These are phyloP conservation scores for Eciton burchellii DNA, from an alignment of 1,140 invertebrate species.

Conservation along the genomic window DNA sequence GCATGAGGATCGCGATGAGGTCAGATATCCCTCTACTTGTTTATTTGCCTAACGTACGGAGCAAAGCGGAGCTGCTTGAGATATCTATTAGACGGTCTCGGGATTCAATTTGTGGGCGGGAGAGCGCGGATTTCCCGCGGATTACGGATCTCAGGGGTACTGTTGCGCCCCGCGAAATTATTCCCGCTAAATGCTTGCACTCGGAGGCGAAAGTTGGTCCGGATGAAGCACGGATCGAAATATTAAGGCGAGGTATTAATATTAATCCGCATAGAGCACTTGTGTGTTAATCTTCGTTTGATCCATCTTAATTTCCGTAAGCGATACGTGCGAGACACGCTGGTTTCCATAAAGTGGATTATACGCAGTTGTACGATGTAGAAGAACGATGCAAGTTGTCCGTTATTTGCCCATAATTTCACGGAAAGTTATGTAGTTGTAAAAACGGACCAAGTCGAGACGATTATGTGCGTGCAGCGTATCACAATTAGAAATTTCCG, in stretches of 20 bases:
- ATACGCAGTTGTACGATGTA: not conserved
- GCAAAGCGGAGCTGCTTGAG: constrained; percentile 9
- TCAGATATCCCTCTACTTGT: constrained; percentile 38
- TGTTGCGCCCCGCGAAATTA: constrained; percentile 20
- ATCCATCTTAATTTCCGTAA: not conserved
- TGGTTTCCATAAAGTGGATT: too few species aligned
- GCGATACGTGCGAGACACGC: too few species aligned
- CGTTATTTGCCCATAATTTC: too few species aligned
- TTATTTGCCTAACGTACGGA: constrained; percentile 29
- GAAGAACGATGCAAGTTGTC: too few species aligned
- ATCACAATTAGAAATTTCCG: constrained; percentile 39
- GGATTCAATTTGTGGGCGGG: constrained; percentile 46
- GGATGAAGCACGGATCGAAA: not conserved
- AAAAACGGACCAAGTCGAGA: too few species aligned
- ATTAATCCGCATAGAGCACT: too few species aligned
- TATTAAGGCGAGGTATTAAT: not conserved
- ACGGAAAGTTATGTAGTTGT: too few species aligned
- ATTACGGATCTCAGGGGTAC: constrained; percentile 18
- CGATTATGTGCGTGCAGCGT: not conserved
- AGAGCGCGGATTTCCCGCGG: constrained; percentile 19
- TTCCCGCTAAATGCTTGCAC: constrained; percentile 20
- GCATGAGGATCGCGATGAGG: constrained; percentile 26
- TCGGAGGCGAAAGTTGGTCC: too few species aligned
- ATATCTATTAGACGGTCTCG: constrained; percentile 34
- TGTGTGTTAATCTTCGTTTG: not conserved